Conservation (phyloP, 2,113 vertebrate species). For the Sinocyclocheilus anophthalmus region DNA sequence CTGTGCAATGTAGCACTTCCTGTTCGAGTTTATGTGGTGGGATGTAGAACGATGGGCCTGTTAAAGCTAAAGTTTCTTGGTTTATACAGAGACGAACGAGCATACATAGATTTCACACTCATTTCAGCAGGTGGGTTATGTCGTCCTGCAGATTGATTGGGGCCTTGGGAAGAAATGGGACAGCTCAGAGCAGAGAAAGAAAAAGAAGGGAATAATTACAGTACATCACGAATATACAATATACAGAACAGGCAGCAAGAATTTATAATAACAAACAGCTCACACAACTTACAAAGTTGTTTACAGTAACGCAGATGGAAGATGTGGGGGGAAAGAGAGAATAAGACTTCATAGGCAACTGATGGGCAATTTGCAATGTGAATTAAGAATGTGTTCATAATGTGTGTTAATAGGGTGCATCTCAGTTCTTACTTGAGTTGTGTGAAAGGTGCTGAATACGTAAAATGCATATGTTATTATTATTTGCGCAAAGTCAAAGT, state of each 20-base stretch:
- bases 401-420: background rate
- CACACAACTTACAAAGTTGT: conserved; percentile 3
- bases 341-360: conserved; percentile 1
- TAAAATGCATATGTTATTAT: background rate
- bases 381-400: background rate
- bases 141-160: background rate
- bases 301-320: conserved; percentile 5
- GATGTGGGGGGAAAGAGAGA: conserved; percentile 3
- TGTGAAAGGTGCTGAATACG: background rate
- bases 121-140: conserved; percentile 23
- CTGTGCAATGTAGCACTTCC: conserved; percentile 29
- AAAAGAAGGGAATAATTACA: conserved; percentile 18
- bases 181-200: conserved; percentile 7
- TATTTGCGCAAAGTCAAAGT: background rate
- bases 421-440: background rate
- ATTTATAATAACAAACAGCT: conserved; percentile 30
- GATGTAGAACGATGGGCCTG: background rate
- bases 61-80: conserved; percentile 4
- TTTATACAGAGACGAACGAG: background rate
- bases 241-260: conserved; percentile 17
- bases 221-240: background rate
- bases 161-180: background rate
- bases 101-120: background rate
- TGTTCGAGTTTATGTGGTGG: conserved; percentile 23
- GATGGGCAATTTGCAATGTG: background rate